Evolutionary conservation across 2,797 vertebrate genomes (phyloP), one percentile per base, ranked within the genome.

Genomic region (Galagoides demidoff): DNA sequence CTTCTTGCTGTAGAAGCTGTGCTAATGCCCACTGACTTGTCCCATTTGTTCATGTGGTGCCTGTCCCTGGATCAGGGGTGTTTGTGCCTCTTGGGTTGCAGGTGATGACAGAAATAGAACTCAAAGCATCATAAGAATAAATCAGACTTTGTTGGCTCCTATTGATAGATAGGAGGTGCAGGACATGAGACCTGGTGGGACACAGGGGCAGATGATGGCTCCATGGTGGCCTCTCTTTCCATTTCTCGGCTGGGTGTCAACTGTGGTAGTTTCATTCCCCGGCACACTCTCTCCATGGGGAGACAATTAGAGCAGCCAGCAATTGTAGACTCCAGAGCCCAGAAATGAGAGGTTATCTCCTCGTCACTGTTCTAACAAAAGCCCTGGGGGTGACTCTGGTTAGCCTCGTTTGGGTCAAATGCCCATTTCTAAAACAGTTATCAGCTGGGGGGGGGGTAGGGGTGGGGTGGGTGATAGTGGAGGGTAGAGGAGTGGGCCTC

Each of bases 221-320:
- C 45, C 0, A 8, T 39, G 37, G 37, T 14, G 16, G 57, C 59
- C 78, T 93, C 83, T 82, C 77, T 64, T 93, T 89, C 68, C 10
- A 1, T 83, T 76, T 86, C 68, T 55, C 0, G 0, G 0, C 31
- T 66, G 3, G 74, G 84, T 66, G 93, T 85, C 37, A n/a, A 87
- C 31, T 68, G 14, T 23, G 10, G 86, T 95, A 95, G 89, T 79
- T 49, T 71, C 87, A 11, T 95, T 91, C 87, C 95, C 70, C 83
- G 91, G 39, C 85, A 91, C 43, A 64, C 52, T 74, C 25, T 84
- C 29, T 94, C 96, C 59, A 1, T 79, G 22, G 89, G 76, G 96
- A 97, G 78, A 55, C 96, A 96, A 90, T 96, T 94, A 96, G 89
- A 95, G 12, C 63, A 64, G 63, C 91, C 92, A 90, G 84, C 90